Evolutionary conservation across 2,888 invertebrate species (phyloP).

Genomic region (Clunio marinus): DNA sequence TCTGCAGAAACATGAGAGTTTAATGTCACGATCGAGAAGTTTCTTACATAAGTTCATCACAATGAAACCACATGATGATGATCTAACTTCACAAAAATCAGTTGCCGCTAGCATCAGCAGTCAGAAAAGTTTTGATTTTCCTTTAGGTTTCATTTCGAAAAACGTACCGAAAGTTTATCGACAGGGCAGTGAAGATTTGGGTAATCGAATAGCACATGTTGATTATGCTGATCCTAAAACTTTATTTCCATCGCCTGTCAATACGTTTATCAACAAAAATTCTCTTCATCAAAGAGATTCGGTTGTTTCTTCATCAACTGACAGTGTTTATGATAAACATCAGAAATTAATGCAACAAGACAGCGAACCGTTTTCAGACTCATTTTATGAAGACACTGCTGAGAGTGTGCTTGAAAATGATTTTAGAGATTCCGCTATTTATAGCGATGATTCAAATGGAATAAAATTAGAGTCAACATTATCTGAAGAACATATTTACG

Average conservation of each 20-base stretch:
- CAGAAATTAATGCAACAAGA: conserved; percentile 31
- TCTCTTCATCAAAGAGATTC: conserved; percentile 52
- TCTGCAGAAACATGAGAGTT: not conserved
- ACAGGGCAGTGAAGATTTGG: conserved; percentile 76
- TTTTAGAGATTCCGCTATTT: conserved; percentile 78
- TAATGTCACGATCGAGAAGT: not conserved
- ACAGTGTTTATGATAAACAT: conserved; percentile 46
- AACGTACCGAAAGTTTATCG: conserved; percentile 57
- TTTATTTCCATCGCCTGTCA: conserved; percentile 56
- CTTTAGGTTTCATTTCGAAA: conserved; percentile 22
- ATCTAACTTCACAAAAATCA: conserved; percentile 27
- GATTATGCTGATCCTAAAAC: conserved; percentile 81
- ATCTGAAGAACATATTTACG: conserved; percentile 44
- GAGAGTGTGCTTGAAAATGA: conserved; percentile 65
- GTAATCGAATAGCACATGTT: conserved; percentile 81
- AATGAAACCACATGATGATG: conserved; percentile 18
- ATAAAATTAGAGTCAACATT: conserved; percentile 43
- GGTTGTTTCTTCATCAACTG: conserved; percentile 51
- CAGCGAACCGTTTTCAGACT: conserved; percentile 51
- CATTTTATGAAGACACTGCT: conserved; percentile 70
- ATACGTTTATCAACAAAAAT: conserved; percentile 62
- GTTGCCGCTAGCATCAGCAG: conserved; percentile 15
- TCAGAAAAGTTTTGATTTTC: conserved; percentile 28
- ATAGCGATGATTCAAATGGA: conserved; percentile 60
- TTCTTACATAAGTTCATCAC: conserved; percentile 23